These are phyloP conservation scores for Microchrysa polita DNA, from an alignment of 2,888 invertebrate genomes.

Conservation along the genomic window DNA sequence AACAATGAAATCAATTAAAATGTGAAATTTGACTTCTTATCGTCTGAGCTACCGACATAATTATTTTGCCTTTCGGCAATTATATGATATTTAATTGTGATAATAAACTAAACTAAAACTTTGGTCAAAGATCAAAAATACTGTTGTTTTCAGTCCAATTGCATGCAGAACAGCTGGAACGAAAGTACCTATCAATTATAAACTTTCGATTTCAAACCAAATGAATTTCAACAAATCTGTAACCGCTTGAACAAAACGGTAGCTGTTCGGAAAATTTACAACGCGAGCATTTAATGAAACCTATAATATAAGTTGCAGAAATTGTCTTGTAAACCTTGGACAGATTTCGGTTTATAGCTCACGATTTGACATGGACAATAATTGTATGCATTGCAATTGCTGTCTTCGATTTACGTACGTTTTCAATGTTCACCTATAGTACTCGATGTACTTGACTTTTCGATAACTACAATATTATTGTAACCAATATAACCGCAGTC, in stretches of 20 bases:
- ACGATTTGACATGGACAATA: slow-evolving; percentile 6
- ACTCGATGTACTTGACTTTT: slow-evolving; percentile 11
- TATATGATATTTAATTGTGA: too few relatives aligned
- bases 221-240: too few relatives aligned
- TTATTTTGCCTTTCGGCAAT: too few relatives aligned
- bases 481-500: not conserved
- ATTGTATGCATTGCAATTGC: not conserved
- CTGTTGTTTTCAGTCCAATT: too few relatives aligned
- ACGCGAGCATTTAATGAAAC: not conserved
- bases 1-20: too few relatives aligned
- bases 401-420: not conserved
- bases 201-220: too few relatives aligned
- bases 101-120: too few relatives aligned
- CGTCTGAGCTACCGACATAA: too few relatives aligned
- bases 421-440: not conserved
- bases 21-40: too few relatives aligned
- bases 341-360: not conserved
- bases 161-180: too few relatives aligned
- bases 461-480: not conserved
- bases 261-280: not conserved
- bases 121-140: too few relatives aligned
- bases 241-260: not conserved
- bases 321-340: slow-evolving; percentile 2
- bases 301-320: not conserved
- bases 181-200: too few relatives aligned